Base-by-base conservation (phyloP, 2,113 vertebrate genomes). In the Cyanistes caeruleus region DNA sequence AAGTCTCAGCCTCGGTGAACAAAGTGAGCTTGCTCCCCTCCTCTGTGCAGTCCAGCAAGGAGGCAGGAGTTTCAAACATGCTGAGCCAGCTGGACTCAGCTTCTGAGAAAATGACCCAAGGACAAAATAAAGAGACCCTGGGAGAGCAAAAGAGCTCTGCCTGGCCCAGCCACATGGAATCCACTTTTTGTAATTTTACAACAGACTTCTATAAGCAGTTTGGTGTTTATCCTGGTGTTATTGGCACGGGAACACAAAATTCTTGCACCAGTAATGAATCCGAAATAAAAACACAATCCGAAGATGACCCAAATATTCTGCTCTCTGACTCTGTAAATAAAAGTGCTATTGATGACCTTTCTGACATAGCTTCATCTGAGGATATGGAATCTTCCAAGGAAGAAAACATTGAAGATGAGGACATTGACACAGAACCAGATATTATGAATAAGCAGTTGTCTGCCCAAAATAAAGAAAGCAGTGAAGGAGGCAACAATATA, bases 171-270 rank as follows among this genome's bases (percentile, higher is more conserved):
- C 99, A 99, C 84, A 73, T 99, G 97, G 99, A 99, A 74, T 95
- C 98, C 21, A 92, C 97, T 6, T 97, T 99, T 96, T 98, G 98
- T 77, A 97, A 98, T 76, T 99, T 99, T 97, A 98, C 99, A 31
- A 98, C 98, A 91, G 99, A 99, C 97, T 99, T 99, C 98, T 99
- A 99, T 97, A 99, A 99, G 97, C 98, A 99, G 86, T 99, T 99
- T 15, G 98, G 99, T 35, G 97, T 99, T 86, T 99, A 99, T 49
- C 98, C 97, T 76, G 98, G 97, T 93, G 80, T 98, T 63, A 97
- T 97, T 79, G 97, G 97, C 77, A 97, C 98, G 0, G 97, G 97
- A 84, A 95, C 98, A 74, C 97, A 99, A 70, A 98, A 98, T 28
- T 98, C 98, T 95, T 93, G 98, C 91, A 90, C 98, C 79, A 90